Base-by-base conservation (phyloP, 2,888 invertebrate species). In the Diogma glabrata region DNA sequence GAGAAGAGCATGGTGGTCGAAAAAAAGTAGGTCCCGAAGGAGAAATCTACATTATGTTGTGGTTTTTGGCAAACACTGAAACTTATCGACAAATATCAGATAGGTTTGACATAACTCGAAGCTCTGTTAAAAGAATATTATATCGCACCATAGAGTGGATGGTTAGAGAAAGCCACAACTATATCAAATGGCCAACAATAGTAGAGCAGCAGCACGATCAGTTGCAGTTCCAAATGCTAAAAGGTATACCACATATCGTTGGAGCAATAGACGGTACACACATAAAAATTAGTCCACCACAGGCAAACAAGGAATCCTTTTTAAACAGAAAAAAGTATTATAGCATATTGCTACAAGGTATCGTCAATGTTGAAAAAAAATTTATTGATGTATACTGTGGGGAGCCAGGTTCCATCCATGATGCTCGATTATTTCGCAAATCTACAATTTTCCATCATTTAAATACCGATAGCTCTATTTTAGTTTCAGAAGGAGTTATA, bases 341-440 rank as follows among this genome's bases (percentile, higher is more conserved):
- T 40, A 58, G 56, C 20, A 48, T 61, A 8, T 36, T 57, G n/a
- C 26, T 63, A 14, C 60, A 61, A 53, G 60, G 54, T 30, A 58
- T 61, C 14, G 59, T 59, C 10, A 58, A 59, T 55, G 54, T 54
- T 1, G 52, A 59, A 12, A 61, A 59, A 51, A 57, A 50, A 10
- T 60, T 61, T 47, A 56, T 57, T 10, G 58, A 60, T 49, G 51
- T 61, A 4, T 57, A 51, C n/a, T n/a, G n/a, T n/a, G n/a, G n/a
- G n/a, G n/a, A n/a, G n/a, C n/a, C 62, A 14, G 60, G 33, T 12
- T 47, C 59, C 1, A 54, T 60, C 8, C 57, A 62, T 43, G 59
- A 62, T 48, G 56, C 54, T 12, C 50, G 57, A 47, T 53, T 61
- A n/a, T 50, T 60, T 12, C 51, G 49, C 16, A 57, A 54, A 49